Base-by-base conservation (phyloP, 2,797 vertebrate species). In the Parambassis ranga region DNA sequence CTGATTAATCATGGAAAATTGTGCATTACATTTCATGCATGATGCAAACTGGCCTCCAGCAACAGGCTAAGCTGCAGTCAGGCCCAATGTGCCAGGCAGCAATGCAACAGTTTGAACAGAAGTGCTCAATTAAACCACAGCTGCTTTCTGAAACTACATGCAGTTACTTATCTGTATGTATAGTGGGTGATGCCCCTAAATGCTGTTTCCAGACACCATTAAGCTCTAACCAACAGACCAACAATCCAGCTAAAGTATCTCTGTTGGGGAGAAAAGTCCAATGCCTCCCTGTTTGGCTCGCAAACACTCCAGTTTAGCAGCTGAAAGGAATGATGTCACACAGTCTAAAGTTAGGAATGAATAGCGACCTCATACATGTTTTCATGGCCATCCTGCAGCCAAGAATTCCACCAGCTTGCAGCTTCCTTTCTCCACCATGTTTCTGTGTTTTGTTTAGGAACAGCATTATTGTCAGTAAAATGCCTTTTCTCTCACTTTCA, bases 311-410 rank as follows among this genome's bases (percentile, higher is more conserved):
- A 6, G 49, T 55, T 65, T 56, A 43, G 41, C 26, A 50, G 24
- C 33, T 70, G 58, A 72, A 71, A 59, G 32, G 49, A 70, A 31
- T 81, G 73, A 89, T 33, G 65, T 79, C 82, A 73, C 37, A 5
- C 52, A 32, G 47, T 51, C 75, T 74, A 68, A 84, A 83, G 66
- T 81, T 75, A 72, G 78, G 65, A 67, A 77, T 81, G 74, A 87
- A 82, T 66, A 57, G 59, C 41, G 71, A 56, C 41, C 48, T 75
- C 56, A 67, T 41, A 53, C 63, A 68, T 74, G 58, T 76, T 77
- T 62, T 82, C 52, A 64, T 24, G 48, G 58, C 3, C 15, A 47
- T 56, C 2, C 20, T 18, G 3, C 20, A 53, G 63, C 63, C 69
- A 43, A 75, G 35, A 52, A 47, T 47, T 56, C 33, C 14, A 26